These are phyloP conservation scores for Triplophysa yarkandensis DNA, from an alignment of 2,797 vertebrate genomes.

Conservation along the genomic window DNA sequence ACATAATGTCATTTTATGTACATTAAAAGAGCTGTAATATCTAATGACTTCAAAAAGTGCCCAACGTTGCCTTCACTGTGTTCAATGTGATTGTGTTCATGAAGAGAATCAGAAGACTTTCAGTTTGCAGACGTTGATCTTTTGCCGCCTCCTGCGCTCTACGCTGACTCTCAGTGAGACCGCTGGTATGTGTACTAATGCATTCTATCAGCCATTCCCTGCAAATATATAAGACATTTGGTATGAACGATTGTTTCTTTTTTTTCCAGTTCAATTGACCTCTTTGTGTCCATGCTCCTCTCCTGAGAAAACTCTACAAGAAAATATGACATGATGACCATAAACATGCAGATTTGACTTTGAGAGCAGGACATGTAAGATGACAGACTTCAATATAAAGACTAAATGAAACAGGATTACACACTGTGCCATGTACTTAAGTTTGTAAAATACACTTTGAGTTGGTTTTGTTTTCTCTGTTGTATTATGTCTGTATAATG, in stretches of 20 bases:
- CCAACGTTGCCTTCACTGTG: background rate
- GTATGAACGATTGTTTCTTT: background rate
- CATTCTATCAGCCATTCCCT: background rate
- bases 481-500: constrained; percentile 1
- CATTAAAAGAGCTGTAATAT: too few species aligned
- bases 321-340: background rate
- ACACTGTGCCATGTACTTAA: background rate
- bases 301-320: background rate
- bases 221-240: background rate
- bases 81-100: constrained; percentile 21
- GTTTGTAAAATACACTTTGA: background rate
- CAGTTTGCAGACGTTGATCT: constrained; percentile 71
- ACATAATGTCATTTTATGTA: too few species aligned
- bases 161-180: constrained; percentile 70
- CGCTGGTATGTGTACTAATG: background rate
- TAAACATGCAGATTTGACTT: too few species aligned
- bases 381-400: background rate
- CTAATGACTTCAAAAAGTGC: too few species aligned
- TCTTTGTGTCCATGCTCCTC: background rate
- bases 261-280: background rate
- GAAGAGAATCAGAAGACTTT: constrained; percentile 69
- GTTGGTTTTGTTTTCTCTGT: constrained; percentile 5
- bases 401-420: background rate
- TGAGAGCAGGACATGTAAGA: background rate
- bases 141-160: constrained; percentile 74